phyloP scores from a whole-genome alignment of 2,113 vertebrate genomes.

The Aplodontia rufa region DNA sequence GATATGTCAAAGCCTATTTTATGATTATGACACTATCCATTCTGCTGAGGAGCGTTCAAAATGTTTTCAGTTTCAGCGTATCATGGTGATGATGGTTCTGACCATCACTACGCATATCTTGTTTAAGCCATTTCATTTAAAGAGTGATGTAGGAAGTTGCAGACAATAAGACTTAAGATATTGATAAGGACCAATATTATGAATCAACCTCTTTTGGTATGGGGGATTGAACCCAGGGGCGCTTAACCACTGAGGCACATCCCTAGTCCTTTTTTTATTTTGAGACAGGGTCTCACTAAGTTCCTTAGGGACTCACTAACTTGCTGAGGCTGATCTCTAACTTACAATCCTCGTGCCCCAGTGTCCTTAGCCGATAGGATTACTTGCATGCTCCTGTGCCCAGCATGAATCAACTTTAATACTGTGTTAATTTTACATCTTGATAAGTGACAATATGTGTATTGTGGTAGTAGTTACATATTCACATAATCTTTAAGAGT shows the following conservation, averaged over 20 bases:
- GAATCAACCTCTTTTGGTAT: neutral
- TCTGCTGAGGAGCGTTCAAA: neutral
- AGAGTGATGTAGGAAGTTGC: neutral
- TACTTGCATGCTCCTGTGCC: neutral
- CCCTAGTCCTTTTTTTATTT: neutral
- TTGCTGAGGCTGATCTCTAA: too few relatives aligned
- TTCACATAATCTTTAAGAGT: too few relatives aligned
- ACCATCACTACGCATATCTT: neutral
- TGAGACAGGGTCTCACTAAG: too few relatives aligned
- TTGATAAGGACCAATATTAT: neutral
- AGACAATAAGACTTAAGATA: neutral
- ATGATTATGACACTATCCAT: neutral
- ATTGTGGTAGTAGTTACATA: too few relatives aligned
- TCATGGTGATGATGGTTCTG: neutral
- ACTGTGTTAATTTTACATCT: too few relatives aligned
- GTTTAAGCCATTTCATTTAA: neutral
- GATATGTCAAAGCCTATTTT: neutral
- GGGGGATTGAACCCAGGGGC: too few relatives aligned
- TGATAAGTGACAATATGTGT: too few relatives aligned
- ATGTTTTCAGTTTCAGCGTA: neutral
- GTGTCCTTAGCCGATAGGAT: neutral
- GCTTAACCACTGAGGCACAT: neutral
- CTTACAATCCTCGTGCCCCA: too few relatives aligned
- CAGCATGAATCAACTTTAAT: too few relatives aligned
- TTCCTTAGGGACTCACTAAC: too few relatives aligned